Evolutionary conservation across 1,140 invertebrate species (phyloP).

Genomic region (Lucilia sericata): DNA sequence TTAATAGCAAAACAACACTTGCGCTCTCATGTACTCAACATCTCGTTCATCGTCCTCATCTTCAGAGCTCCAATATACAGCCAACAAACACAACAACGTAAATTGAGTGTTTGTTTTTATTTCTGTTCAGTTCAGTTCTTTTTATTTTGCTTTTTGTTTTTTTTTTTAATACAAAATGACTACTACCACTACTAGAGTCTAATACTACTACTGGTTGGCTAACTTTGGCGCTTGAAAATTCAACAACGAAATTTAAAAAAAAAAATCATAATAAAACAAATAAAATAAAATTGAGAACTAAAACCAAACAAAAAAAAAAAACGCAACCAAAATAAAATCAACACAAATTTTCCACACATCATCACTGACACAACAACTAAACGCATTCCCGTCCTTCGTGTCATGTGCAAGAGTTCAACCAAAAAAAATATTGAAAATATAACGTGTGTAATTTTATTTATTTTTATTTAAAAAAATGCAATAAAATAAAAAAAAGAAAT

Average conservation of each 20-base stretch:
- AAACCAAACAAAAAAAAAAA: slow-evolving; percentile 42
- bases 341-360: slow-evolving; percentile 64
- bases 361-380: slow-evolving; percentile 50
- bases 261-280: background rate
- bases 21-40: slow-evolving; percentile 22
- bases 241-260: background rate
- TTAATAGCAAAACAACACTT: slow-evolving; percentile 20
- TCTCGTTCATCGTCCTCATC: background rate
- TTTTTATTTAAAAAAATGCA: background rate
- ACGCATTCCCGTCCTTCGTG: slow-evolving; percentile 20
- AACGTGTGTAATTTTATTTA: background rate
- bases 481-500: background rate
- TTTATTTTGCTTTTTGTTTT: background rate
- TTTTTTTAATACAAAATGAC: background rate
- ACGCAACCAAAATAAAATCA: slow-evolving; percentile 54
- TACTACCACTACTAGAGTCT: slow-evolving; percentile 13
- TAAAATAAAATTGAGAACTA: background rate
- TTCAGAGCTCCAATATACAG: background rate
- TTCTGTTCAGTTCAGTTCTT: background rate
- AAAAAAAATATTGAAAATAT: background rate
- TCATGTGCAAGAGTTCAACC: slow-evolving; percentile 28
- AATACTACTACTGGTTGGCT: slow-evolving; percentile 30
- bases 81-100: background rate
- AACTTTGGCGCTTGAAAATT: slow-evolving; percentile 36
- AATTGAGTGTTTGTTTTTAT: slow-evolving; percentile 33